phyloP scores from a whole-genome alignment of 1,140 invertebrate species.

The Plodia interpunctella region DNA sequence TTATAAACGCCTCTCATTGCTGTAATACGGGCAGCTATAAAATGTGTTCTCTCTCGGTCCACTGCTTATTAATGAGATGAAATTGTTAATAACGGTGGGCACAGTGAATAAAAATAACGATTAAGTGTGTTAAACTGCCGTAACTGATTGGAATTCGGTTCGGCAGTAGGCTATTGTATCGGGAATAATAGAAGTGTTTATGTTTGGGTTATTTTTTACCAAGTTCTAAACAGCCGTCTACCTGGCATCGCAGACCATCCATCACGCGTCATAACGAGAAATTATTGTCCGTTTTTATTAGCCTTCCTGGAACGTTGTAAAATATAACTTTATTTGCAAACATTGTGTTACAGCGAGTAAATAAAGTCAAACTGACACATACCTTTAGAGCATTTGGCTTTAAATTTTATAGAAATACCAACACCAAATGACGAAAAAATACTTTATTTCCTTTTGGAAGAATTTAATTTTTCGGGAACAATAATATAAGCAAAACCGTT shows the following conservation, averaged over 20 bases:
- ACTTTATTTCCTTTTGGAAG: neutral
- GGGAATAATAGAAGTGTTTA: conserved; percentile 65
- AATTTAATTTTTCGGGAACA: no score
- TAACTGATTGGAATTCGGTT: conserved; percentile 64
- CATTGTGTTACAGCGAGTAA: conserved; percentile 39
- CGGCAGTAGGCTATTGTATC: conserved; percentile 54
- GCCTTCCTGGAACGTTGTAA: conserved; percentile 38
- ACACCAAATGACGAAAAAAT: neutral
- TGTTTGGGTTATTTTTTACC: conserved; percentile 62
- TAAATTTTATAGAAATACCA: neutral
- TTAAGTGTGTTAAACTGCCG: conserved; percentile 70
- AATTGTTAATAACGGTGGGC: conserved; percentile 66
- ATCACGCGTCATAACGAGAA: conserved; percentile 66
- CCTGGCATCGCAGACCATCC: conserved; percentile 54
- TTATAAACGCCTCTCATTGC: conserved; percentile 46
- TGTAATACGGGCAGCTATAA: conserved; percentile 35
- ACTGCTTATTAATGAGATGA: conserved; percentile 68
- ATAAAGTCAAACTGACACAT: conserved; percentile 39
- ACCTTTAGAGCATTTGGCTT: neutral
- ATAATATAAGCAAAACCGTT: no score
- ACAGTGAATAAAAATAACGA: conserved; percentile 62
- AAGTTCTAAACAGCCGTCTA: conserved; percentile 44
- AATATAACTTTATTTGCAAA: conserved; percentile 65
- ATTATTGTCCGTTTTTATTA: conserved; percentile 53
- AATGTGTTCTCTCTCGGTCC: conserved; percentile 55